Evolutionary conservation across 2,888 invertebrate genomes (phyloP), one percentile per base, ranked within the genome.

Genomic region (Dicranocentrus wangi): DNA sequence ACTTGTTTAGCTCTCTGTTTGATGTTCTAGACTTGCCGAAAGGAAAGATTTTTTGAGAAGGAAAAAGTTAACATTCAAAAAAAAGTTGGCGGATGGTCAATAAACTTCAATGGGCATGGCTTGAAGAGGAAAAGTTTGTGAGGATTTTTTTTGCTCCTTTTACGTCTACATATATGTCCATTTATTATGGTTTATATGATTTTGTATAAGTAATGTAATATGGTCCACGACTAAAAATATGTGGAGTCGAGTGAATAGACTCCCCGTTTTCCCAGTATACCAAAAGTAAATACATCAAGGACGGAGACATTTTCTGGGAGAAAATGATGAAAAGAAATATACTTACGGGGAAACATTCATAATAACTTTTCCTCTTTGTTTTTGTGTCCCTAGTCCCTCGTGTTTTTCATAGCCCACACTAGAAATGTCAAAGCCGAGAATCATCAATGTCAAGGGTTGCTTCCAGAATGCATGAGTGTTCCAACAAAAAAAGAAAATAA

Each of bases 391-490:
- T 39, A 39, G 13, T 5, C 39, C 39, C 13, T n/a, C n/a, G n/a
- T n/a, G n/a, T n/a, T n/a, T n/a, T n/a, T n/a, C n/a, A n/a, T n/a
- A n/a, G n/a, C n/a, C n/a, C n/a, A n/a, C n/a, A n/a, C n/a, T n/a
- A n/a, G n/a, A n/a, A 70, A 43, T 42, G 60, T 43, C 60, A 60
- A 27, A 28, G n/a, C n/a, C 61, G 71, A 43, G 32, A 68, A 32
- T 70, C 78, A 78, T 78, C 78, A 78, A 78, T 78, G 78, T 78
- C 78, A 78, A 78, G 78, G 78, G 42, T 70, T 55, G 51, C 69
- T 51, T 28, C n/a, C 39, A 39, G 13, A 39, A 39, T n/a, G n/a
- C n/a, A n/a, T n/a, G n/a, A n/a, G n/a, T n/a, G n/a, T n/a, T n/a
- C n/a, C n/a, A n/a, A n/a, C n/a, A n/a, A n/a, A n/a, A n/a, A n/a